Evolutionary conservation across 2,888 invertebrate species (phyloP).

Genomic region (Tribolium freemani): DNA sequence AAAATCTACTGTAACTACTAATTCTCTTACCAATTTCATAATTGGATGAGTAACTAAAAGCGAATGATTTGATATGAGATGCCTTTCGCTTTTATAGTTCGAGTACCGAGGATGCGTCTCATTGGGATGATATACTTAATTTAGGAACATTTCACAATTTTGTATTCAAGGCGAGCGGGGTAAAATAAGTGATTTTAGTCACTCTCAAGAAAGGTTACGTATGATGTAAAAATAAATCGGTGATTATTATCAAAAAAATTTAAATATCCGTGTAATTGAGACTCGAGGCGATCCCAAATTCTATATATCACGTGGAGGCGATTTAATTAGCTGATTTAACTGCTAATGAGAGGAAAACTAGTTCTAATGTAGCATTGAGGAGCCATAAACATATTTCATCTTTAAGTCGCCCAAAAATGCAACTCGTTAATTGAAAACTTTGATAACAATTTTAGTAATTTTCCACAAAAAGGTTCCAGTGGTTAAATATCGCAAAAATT

Average conservation of each 20-base stretch:
- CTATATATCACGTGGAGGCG: slow-evolving; percentile 9
- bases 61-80: slow-evolving; percentile 40
- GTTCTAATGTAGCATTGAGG: slow-evolving; percentile 19
- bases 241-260: slow-evolving; percentile 24
- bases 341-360: slow-evolving; percentile 4
- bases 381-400: slow-evolving; percentile 20
- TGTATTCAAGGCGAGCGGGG: slow-evolving; percentile 40
- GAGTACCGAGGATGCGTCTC: slow-evolving; percentile 38
- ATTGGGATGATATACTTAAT: slow-evolving; percentile 44
- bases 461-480: no score
- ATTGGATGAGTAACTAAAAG: slow-evolving; percentile 24
- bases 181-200: slow-evolving; percentile 42
- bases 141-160: slow-evolving; percentile 41
- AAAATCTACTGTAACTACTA: neutral
- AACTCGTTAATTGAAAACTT: slow-evolving; percentile 10
- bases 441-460: no score
- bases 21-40: slow-evolving; percentile 43
- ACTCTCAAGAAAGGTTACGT: slow-evolving; percentile 40
- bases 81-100: slow-evolving; percentile 44
- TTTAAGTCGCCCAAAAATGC: slow-evolving; percentile 15
- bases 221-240: slow-evolving; percentile 33
- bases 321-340: slow-evolving; percentile 26
- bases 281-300: slow-evolving; percentile 34
- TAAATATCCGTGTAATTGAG: slow-evolving; percentile 20
- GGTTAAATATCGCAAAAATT: no score